Evolutionary conservation across 35 echinoderm and acorn worm genomes (phyloP).

Genomic region (Amphiura filiformis): DNA sequence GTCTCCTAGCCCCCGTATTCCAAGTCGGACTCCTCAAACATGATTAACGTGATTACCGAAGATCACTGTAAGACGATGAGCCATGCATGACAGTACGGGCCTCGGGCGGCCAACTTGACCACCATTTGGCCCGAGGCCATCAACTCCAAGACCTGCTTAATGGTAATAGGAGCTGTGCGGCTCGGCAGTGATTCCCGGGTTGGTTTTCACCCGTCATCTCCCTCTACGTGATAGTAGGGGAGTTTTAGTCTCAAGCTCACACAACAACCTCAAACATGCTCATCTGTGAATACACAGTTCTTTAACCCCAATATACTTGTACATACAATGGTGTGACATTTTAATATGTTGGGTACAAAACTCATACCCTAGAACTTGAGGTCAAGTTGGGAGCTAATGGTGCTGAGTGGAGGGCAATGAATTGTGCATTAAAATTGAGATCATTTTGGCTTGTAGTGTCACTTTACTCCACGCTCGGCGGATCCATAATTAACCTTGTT

Average conservation of each 20-base stretch:
- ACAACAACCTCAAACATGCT: not conserved
- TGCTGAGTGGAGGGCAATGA: no score
- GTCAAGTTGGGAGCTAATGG: no score
- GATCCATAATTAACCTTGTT: conserved; percentile 8
- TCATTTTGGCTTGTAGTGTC: not conserved
- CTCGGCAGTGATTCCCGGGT: not conserved
- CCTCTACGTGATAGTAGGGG: not conserved
- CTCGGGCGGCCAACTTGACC: not conserved
- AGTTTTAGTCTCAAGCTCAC: not conserved
- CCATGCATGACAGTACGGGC: not conserved
- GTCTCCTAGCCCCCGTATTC: not conserved
- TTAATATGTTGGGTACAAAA: no score
- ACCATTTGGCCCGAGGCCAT: not conserved
- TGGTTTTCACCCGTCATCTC: not conserved
- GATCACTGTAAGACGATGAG: not conserved
- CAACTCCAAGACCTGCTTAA: not conserved
- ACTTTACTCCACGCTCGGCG: not conserved
- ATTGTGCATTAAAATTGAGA: no score
- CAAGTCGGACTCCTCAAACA: not conserved
- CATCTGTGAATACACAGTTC: no score
- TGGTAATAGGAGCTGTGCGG: not conserved
- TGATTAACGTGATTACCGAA: not conserved
- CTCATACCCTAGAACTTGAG: no score
- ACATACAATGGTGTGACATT: not conserved
- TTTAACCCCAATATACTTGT: no score